Evolutionary conservation across 2,113 vertebrate genomes (phyloP).

Genomic region (Polypterus senegalus): DNA sequence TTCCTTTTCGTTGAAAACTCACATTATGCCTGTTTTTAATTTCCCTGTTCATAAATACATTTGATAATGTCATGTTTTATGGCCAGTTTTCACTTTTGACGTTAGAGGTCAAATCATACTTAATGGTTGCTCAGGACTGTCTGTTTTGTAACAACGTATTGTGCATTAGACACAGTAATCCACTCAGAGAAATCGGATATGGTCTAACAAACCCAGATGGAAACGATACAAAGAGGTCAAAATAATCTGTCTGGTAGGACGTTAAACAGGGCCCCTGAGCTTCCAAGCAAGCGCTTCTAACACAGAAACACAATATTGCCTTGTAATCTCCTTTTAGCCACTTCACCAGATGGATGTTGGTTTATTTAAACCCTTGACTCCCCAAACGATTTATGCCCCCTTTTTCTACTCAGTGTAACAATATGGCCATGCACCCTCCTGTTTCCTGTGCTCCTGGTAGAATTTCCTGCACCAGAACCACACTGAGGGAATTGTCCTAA

Average conservation of each 20-base stretch:
- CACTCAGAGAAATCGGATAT: conserved; percentile 13
- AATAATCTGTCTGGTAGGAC: conserved; percentile 15
- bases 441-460: background rate
- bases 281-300: conserved; percentile 1
- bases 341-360: conserved; percentile 12
- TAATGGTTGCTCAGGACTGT: too few relatives aligned
- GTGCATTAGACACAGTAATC: conserved; percentile 14
- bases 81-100: too few relatives aligned
- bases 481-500: too few relatives aligned
- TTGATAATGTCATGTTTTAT: too few relatives aligned
- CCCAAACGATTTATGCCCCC: conserved; percentile 2
- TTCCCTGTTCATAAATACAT: too few relatives aligned
- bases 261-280: conserved; percentile 6
- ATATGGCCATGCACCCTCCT: too few relatives aligned
- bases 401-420: background rate
- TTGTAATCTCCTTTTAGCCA: conserved; percentile 8
- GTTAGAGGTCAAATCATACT: too few relatives aligned
- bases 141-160: conserved; percentile 3
- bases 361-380: conserved; percentile 8
- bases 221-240: conserved; percentile 10
- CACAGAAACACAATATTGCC: conserved; percentile 14
- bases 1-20: background rate
- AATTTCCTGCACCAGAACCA: background rate
- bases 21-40: too few relatives aligned
- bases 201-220: conserved; percentile 11